These are phyloP conservation scores for Capricornis sumatraensis DNA, from an alignment of 2,113 vertebrate genomes.

Conservation along the genomic window DNA sequence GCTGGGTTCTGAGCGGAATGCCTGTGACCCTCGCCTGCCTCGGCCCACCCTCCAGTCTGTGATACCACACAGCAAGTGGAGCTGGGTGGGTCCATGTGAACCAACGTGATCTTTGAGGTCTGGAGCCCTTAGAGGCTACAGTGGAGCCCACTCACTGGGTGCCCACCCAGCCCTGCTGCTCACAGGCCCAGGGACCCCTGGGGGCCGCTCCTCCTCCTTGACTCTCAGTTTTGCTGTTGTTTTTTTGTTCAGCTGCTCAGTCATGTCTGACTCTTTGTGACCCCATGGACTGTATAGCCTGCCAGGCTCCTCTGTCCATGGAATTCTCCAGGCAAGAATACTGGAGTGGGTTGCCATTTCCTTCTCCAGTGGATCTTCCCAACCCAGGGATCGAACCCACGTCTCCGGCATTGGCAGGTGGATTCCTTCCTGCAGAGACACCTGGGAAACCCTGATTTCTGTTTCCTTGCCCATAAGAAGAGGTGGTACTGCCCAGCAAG, in stretches of 20 bases:
- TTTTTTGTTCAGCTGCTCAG: neutral
- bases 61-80: neutral
- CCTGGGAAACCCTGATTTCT: neutral
- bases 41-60: neutral
- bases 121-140: neutral
- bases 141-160: neutral
- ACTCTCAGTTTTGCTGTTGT: neutral
- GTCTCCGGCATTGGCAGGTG: neutral
- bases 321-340: neutral
- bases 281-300: neutral
- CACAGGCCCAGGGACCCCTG: neutral
- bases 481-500: neutral
- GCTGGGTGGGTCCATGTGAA: rapidly evolving
- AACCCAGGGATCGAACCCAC: rapidly evolving
- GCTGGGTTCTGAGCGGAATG: neutral
- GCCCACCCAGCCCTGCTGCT: rapidly evolving
- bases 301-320: neutral
- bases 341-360: neutral
- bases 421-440: neutral
- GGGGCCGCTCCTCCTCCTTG: neutral
- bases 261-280: neutral
- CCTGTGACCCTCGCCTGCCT: neutral
- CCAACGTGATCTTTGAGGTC: neutral
- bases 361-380: neutral
- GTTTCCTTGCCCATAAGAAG: neutral